Evolutionary conservation across 2,797 vertebrate species (phyloP), one percentile per base, ranked within the genome.

Genomic region (Thunnus albacares): DNA sequence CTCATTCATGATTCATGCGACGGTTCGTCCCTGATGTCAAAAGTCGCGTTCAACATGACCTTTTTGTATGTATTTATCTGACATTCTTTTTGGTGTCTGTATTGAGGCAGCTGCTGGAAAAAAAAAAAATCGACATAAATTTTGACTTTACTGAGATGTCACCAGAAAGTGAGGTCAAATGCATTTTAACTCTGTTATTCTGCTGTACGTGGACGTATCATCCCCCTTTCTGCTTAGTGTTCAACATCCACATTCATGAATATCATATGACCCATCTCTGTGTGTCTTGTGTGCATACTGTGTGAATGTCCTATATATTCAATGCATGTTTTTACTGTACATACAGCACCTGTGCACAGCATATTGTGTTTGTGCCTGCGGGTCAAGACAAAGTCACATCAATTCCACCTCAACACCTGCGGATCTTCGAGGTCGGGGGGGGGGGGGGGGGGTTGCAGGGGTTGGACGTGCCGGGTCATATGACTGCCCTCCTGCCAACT

Each of bases 331-430:
- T 52, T 7, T 4, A 70, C 11, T 53, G n/a, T 57, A 35, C 33
- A 53, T 14, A 56, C 13, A 47, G 47, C 43, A 92, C 90, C 91
- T 94, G 89, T 89, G 92, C 14, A 57, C 55, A 80, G 86, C 94
- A 91, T 94, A 95, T 94, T 94, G 89, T 93, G 90, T 95, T 95
- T 93, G 93, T 83, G 91, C 11, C 80, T 84, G 28, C 77, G 87
- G 95, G 95, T 96, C 93, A 94, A 90, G 94, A 93, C 89, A 88
- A 92, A 90, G 92, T 94, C 95, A 58, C 93, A 94, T 97, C 91
- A 89, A 93, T 97, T 97, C 96, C 96, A 95, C 95, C 92, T 95
- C 93, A 96, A 95, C 97, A 96, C 97, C 94, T 95, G 82, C 79
- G 93, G 96, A 96, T 96, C 96, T 89, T 74, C 58, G 75, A 85